Conservation (phyloP, 2,888 invertebrate species). For the Seladonia tumulorum region DNA sequence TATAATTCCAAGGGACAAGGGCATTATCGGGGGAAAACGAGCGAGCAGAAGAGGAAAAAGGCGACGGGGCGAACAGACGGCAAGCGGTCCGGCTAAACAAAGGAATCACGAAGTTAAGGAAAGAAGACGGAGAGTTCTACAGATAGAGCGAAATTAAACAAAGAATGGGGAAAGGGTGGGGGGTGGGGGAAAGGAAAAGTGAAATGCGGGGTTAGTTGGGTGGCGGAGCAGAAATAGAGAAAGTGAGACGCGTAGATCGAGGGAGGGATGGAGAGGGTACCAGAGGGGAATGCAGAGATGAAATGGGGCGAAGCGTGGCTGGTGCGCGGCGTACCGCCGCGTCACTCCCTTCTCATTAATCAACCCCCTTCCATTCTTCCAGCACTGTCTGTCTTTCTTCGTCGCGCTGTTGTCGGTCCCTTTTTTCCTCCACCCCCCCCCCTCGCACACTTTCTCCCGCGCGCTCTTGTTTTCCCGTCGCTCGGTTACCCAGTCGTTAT, state of each 20-base stretch:
- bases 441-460: not conserved
- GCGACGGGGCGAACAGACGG: conserved; percentile 32
- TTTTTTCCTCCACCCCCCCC: not conserved
- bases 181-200: conserved; percentile 44
- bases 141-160: conserved; percentile 52
- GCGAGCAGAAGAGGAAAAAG: conserved; percentile 11
- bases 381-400: conserved; percentile 6
- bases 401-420: not conserved
- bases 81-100: conserved; percentile 31
- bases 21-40: not conserved
- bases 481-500: conserved; percentile 58
- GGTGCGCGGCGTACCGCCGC: conserved; percentile 76
- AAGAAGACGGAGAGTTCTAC: conserved; percentile 16
- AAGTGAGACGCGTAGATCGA: conserved; percentile 15
- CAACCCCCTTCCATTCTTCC: conserved; percentile 70
- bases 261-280: conserved; percentile 19
- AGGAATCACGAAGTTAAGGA: conserved; percentile 48
- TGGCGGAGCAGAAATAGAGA: conserved; percentile 46
- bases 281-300: conserved; percentile 59
- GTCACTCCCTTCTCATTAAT: conserved; percentile 82
- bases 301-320: conserved; percentile 74
- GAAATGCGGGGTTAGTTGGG: conserved; percentile 33
- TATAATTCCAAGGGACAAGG: not conserved
- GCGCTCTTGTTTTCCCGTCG: conserved; percentile 47
- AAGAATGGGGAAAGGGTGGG: conserved; percentile 13